A percentile compares a stretch with the other conserved stretches of the same genome.
These are phyloP conservation scores for Poecilia gillii DNA, from an alignment of 2,797 vertebrate genomes.

Conservation along the genomic window DNA sequence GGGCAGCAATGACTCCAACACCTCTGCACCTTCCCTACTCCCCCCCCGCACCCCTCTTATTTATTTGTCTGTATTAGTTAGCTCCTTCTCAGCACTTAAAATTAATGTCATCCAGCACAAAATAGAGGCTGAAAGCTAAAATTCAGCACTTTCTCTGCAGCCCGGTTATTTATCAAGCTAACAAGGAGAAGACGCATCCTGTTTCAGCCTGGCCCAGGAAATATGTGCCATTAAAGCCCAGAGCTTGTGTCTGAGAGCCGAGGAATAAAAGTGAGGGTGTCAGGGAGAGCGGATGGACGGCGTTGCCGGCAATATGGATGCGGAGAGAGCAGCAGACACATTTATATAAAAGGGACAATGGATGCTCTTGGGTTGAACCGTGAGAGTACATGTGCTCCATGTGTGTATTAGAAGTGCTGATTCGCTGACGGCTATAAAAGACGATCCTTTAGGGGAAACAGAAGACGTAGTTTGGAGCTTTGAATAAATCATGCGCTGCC, in stretches of 20 bases:
- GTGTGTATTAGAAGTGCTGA: conserved; percentile 68
- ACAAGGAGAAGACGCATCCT: conserved; percentile 91
- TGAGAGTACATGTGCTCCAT: conserved; percentile 50
- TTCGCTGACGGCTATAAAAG: conserved; percentile 74
- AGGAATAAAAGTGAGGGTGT: conserved; percentile 84
- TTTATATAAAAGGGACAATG: conserved; percentile 71
- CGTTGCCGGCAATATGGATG: conserved; percentile 70
- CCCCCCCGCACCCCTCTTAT: conserved; percentile 66
- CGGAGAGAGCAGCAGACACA: conserved; percentile 68
- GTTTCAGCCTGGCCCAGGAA: conserved; percentile 87
- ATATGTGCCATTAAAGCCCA: conserved; percentile 96
- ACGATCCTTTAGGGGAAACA: conserved; percentile 70
- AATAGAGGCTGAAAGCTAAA: conserved; percentile 97
- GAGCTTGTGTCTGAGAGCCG: conserved; percentile 90
- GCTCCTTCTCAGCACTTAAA: conserved; percentile 94
- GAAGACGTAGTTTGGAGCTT: conserved; percentile 71
- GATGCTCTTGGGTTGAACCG: conserved; percentile 42
- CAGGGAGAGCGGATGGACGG: conserved; percentile 75
- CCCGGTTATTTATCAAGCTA: conserved; percentile 99
- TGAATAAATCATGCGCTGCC: conserved; percentile 77
- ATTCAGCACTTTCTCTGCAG: conserved; percentile 96
- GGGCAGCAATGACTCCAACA: conserved; percentile 82
- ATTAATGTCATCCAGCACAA: conserved; percentile 98
- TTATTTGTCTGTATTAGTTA: conserved; percentile 90
- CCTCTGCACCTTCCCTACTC: conserved; percentile 86